Evolutionary conservation across 2,797 vertebrate genomes (phyloP), one percentile per base, ranked within the genome.

Genomic region (Lacerta agilis): DNA sequence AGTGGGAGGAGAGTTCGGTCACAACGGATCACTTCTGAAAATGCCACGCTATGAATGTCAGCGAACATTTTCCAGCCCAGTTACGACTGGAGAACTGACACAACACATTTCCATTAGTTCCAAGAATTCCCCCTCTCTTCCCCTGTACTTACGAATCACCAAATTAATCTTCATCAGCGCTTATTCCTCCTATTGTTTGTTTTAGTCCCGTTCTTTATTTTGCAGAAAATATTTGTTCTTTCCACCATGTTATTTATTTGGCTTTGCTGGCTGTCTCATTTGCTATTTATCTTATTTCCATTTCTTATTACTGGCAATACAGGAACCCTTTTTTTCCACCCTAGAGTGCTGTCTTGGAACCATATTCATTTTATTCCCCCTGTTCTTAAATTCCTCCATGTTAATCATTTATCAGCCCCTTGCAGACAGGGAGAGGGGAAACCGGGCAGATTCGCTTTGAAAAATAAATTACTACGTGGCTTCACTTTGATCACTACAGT

Each of bases 241-340:
- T 78, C 76, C 27, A 27, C 83, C 64, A 36, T 1, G n/a, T 66
- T 79, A 88, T 80, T 73, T 87, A 13, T 17, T 88, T 93, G 90
- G 76, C 41, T 91, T 90, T 33, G 25, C 64, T 64, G 43, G 80
- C 87, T 87, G 20, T 85, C 78, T 93, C 58, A 33, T 5, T 1
- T 13, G 15, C 1, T 83, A 73, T 88, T 86, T 90, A 9, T 91
- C 82, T 88, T 90, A 73, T 86, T 92, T 73, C 77, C 88, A 15
- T 92, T 93, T 87, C 87, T 90, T 88, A 89, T 88, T 87, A 80
- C 82, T 82, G 75, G 33, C 55, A 25, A 82, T 78, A 41, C 84
- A 86, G 36, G 45, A 66, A 76, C 91, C 91, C 36, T 43, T 29
- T 75, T 45, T 90, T 87, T 27, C 23, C 13, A 79, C 11, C 80